Evolutionary conservation across 2,797 vertebrate genomes (phyloP).

Genomic region (Spea hammondii): DNA sequence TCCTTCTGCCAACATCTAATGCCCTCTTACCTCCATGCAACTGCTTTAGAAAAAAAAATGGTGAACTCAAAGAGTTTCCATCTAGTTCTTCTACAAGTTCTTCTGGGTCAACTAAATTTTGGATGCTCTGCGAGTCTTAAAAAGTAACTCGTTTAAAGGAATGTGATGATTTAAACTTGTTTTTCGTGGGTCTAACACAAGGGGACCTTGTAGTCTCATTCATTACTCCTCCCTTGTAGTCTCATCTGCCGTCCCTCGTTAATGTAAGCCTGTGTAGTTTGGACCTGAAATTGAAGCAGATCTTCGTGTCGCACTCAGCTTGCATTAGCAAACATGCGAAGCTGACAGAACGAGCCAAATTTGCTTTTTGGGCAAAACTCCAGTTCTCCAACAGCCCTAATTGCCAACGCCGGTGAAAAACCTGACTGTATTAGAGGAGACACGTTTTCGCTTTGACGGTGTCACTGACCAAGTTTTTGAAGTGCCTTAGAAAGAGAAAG

Average conservation of each 20-base stretch:
- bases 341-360: conserved; percentile 30
- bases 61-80: too few species aligned
- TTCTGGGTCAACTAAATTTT: too few species aligned
- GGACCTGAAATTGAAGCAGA: conserved; percentile 10
- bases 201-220: too few species aligned
- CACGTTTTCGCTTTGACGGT: conserved; percentile 10
- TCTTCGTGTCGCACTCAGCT: conserved; percentile 36
- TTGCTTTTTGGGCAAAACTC: conserved; percentile 36
- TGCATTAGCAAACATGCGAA: conserved; percentile 19
- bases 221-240: too few species aligned
- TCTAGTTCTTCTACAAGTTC: too few species aligned
- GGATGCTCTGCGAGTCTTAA: too few species aligned
- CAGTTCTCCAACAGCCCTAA: conserved; percentile 16
- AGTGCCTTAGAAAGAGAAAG: conserved; percentile 21
- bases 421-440: conserved; percentile 25
- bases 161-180: too few species aligned
- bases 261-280: background rate
- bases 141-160: too few species aligned
- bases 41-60: background rate
- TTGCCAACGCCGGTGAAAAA: conserved; percentile 32
- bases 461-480: conserved; percentile 14
- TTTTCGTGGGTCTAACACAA: too few species aligned
- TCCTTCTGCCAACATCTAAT: conserved; percentile 20
- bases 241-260: background rate
- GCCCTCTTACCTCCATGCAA: conserved; percentile 17